Base-by-base conservation (phyloP, 2,113 vertebrate species). In the Cheilinus undulatus region DNA sequence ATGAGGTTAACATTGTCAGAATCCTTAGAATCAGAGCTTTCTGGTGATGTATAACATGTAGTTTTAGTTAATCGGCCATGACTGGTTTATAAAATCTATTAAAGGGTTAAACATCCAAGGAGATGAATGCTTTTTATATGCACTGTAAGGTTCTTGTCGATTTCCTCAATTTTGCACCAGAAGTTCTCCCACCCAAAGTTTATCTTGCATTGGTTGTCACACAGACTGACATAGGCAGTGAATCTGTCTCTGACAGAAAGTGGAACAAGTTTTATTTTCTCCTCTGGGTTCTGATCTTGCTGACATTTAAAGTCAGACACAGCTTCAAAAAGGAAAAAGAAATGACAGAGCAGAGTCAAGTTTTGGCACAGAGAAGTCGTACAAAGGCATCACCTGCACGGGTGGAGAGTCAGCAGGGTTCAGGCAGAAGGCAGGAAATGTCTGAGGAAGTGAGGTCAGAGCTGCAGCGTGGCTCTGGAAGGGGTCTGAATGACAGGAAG, bases 391-490 rank as follows among this genome's bases (percentile, higher is more conserved):
- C 71, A 64, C 75, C 90, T 75, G 75, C 63, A 0, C 6, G 1
- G 20, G 43, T 0, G 26, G 30, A 50, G 70, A 59, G 73, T 45
- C 48, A 43, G 65, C 63, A 28, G 51, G 76, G 68, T 63, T 56
- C 38, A 51, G 50, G 9, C 48, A 53, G 36, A 13, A 65, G 73
- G 74, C 78, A 88, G 89, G 86, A 90, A 85, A 36, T 43, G n/a
- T 53, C 54, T 10, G 50, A 85, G 89, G 84, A 87, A 91, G 87
- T 81, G 73, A 92, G 86, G 81, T 83, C 83, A 46, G 23, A 71
- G 50, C 63, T 80, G 76, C 75, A 54, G 22, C 5, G 5, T 66
- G 77, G 49, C 85, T 64, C 66, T 90, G 59, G 76, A 78, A 87
- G 70, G 67, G 67, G 56, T 45, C 40, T 64, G 32, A 86, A 79